Evolutionary conservation across 2,113 vertebrate species (phyloP).

Genomic region (Acanthochromis polyacanthus): DNA sequence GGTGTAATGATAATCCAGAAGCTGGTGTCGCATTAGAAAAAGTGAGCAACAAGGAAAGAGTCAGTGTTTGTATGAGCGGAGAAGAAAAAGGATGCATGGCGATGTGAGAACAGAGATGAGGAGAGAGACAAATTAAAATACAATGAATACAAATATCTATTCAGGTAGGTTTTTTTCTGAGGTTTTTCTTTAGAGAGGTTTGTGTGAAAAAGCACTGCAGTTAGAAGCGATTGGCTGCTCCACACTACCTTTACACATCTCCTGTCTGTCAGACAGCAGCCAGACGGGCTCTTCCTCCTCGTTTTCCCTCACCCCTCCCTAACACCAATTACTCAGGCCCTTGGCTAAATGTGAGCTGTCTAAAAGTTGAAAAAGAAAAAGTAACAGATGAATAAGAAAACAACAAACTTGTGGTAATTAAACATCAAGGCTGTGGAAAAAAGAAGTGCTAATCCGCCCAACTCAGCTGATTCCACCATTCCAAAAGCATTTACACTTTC

Average conservation of each 20-base stretch:
- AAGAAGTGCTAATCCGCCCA: conserved; percentile 79
- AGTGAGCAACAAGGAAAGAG: conserved; percentile 3
- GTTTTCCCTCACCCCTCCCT: conserved; percentile 16
- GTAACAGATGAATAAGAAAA: conserved; percentile 72
- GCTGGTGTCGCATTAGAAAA: conserved; percentile 1
- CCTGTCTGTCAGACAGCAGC: conserved; percentile 36
- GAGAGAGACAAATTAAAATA: conserved; percentile 27
- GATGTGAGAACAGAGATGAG: conserved; percentile 1
- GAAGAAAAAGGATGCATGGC: conserved; percentile 1
- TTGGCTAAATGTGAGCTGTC: conserved; percentile 57
- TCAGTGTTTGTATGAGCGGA: background rate
- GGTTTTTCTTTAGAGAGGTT: background rate
- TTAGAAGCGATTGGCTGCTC: conserved; percentile 42
- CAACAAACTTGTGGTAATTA: conserved; percentile 83
- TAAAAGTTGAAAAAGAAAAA: conserved; percentile 58
- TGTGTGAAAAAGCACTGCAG: conserved; percentile 3
- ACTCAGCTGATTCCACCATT: conserved; percentile 80
- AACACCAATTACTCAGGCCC: conserved; percentile 57
- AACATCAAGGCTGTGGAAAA: conserved; percentile 81
- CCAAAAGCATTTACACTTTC: conserved; percentile 85
- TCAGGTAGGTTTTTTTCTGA: conserved; percentile 20
- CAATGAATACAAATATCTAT: conserved; percentile 25
- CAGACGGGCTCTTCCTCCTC: conserved; percentile 14
- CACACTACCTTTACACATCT: conserved; percentile 48
- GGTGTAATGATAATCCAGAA: conserved; percentile 56